Base-by-base conservation (phyloP, 2,888 invertebrate species). In the Sarcophaga caerulescens region DNA sequence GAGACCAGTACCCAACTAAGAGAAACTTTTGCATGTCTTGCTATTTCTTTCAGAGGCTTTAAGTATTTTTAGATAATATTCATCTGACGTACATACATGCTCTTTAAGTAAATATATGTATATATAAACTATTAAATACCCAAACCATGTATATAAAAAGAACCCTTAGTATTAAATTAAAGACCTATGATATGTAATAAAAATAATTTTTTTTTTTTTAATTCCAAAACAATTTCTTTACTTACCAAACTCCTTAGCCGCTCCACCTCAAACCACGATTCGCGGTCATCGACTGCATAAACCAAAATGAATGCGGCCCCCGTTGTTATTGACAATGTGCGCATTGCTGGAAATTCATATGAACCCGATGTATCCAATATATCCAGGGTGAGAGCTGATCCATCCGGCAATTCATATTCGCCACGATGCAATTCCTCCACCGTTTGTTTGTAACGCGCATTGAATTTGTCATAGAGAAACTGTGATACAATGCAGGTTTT, bases 271-370 rank as follows among this genome's bases (percentile, higher is more conserved):
- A 93, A 92, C 91, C 95, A 96, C 11, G 95, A 95, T 74, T 93
- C 93, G 11, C 93, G 93, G 88, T 95, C 94, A 89, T 95, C 95
- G 1, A 95, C 94, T 66, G 95, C 94, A 93, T 96, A 96, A 23
- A 96, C 96, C 35, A 96, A 94, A 70, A 96, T 94, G 91, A 96
- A 96, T 73, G 96, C 96, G 89, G 96, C 95, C 11, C 96, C 96
- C n/a, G 95, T 95, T 70, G 95, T 94, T 87, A 96, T 96, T 60
- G 95, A 95, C 62, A 96, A 94, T 63, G 95, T 94, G 86, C 96
- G 93, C 96, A 96, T 96, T 60, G 96, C 96, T 0, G 96, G 96
- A 91, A 96, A 96, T 90, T 95, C 95, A 89, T 92, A 93, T 21
- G 95, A 94, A 35, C 96, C 94, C 14, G 96, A 95, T 0, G 96